phyloP scores from a whole-genome alignment of 2,888 invertebrate genomes.

The Drosophila pseudotalamancana region DNA sequence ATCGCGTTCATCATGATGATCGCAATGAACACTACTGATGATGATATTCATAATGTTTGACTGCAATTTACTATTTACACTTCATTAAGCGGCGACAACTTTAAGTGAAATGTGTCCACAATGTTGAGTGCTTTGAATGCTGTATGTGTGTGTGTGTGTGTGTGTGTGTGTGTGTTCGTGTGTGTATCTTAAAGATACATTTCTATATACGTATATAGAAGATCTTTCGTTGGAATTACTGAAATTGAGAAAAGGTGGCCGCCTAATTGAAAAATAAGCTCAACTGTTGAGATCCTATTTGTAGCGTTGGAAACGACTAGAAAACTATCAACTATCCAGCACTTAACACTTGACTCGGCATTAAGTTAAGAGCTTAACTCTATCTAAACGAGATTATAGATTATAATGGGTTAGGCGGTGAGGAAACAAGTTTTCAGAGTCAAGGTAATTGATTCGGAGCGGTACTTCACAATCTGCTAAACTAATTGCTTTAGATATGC shows the following conservation, averaged over 20 bases:
- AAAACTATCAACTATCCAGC: conserved; percentile 25
- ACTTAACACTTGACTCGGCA: conserved; percentile 25
- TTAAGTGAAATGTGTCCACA: conserved; percentile 79
- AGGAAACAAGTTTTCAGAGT: conserved; percentile 27
- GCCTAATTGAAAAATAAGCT: conserved; percentile 62
- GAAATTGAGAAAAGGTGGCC: conserved; percentile 45
- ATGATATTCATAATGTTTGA: conserved; percentile 70
- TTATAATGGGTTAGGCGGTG: conserved; percentile 3
- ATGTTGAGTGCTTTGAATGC: conserved; percentile 54
- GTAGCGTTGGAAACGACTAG: conserved; percentile 23
- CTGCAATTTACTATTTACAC: conserved; percentile 80
- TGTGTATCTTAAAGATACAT: not conserved
- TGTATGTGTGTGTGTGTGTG: not conserved
- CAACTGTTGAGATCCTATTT: conserved; percentile 33
- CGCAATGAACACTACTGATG: conserved; percentile 43
- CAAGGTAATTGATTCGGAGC: conserved; percentile 32
- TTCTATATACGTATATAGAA: not conserved
- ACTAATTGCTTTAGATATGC: conserved; percentile 1
- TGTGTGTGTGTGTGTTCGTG: conserved; percentile 14
- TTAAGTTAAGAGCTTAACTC: conserved; percentile 5
- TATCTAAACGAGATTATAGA: conserved; percentile 10
- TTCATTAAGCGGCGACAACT: conserved; percentile 76
- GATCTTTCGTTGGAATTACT: not conserved
- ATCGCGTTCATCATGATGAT: conserved; percentile 18
- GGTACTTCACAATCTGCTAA: not conserved